phyloP scores from a whole-genome alignment of 2,113 vertebrate species.

The Alexandromys fortis region DNA sequence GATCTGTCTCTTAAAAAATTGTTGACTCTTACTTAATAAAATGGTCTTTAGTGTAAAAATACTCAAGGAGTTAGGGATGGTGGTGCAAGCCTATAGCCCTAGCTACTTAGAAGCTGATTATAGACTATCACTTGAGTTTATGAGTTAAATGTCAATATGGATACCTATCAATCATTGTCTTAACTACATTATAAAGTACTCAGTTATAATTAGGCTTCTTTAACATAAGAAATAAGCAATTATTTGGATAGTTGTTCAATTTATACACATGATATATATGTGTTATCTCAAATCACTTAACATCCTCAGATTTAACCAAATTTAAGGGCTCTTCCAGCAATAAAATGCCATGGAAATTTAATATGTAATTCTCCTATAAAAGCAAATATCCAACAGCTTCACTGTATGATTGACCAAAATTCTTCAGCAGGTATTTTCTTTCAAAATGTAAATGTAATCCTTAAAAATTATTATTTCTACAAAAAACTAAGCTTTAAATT shows the following conservation, averaged over 20 bases:
- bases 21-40: background rate
- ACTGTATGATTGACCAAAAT: background rate
- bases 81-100: background rate
- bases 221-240: background rate
- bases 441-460: slow-evolving; percentile 2
- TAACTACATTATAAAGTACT: slow-evolving; percentile 18
- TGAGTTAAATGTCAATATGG: background rate
- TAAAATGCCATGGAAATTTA: slow-evolving; percentile 12
- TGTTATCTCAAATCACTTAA: background rate
- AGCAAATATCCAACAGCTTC: background rate
- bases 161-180: background rate
- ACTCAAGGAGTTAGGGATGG: background rate
- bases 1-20: background rate
- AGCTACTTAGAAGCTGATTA: background rate
- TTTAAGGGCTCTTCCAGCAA: background rate
- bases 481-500: background rate
- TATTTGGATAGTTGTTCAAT: background rate
- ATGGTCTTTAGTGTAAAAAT: background rate
- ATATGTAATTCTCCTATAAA: background rate
- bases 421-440: background rate
- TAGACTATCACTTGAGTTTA: background rate
- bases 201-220: background rate
- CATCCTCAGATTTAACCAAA: slow-evolving; percentile 10
- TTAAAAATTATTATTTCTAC: background rate
- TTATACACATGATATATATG: background rate